Base-by-base conservation (phyloP, 2,888 invertebrate genomes). In the Spilosoma lubricipeda region DNA sequence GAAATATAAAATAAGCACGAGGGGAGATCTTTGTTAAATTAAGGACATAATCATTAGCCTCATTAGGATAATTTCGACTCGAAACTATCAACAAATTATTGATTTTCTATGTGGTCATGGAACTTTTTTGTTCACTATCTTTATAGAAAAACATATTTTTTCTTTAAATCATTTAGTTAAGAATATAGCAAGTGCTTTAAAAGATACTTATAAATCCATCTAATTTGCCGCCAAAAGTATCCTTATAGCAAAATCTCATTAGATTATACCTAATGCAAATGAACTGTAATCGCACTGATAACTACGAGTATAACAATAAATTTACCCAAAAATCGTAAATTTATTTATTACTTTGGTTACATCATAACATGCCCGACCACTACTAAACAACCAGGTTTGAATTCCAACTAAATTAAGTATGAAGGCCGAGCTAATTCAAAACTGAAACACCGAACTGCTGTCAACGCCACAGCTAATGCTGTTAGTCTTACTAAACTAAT, bases 391-490 rank as follows among this genome's bases (percentile, higher is more conserved):
- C 65, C 63, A 80, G 69, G 45, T 70, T 66, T 52, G 72, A 75
- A 74, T 64, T 42, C 48, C 48, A 33, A 65, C 64, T 8, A 20
- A 78, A 81, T 67, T 79, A 72, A 82, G 71, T 75, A 63, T 69
- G 27, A 72, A 82, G 73, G 71, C 73, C 42, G 72, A 82, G 67
- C 67, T 74, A 78, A 80, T 76, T 75, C 69, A 33, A 71, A 77
- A 75, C 76, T 77, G 81, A 80, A 80, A 80, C 78, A 80, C 76
- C 73, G 83, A 81, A 82, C 86, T 76, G 66, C 77, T 83, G 83
- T 83, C 81, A 83, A 71, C 76, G 70, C 71, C 74, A 80, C 70
- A 74, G 76, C 76, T 80, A 82, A 82, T 77, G 69, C 33, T 74
- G 76, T 84, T 84, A 84, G 72, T 78, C 77, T 77, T 77, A 74